Evolutionary conservation across 2,888 invertebrate genomes (phyloP), one percentile per base, ranked within the genome.

Genomic region (Xylophagus ater): DNA sequence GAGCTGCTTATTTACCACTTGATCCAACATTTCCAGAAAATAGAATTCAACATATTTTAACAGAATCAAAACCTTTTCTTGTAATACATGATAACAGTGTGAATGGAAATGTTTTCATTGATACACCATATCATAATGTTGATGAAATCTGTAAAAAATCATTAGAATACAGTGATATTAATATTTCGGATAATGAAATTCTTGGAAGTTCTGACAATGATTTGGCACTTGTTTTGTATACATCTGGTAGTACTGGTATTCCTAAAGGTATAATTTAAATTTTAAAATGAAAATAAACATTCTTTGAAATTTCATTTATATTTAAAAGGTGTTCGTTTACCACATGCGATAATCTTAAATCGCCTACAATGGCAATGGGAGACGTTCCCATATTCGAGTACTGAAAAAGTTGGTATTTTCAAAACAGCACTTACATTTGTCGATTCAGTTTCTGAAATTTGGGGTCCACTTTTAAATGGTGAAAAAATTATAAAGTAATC

Each of bases 401-500:
- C 72, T 0, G 85, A 87, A 54, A 69, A 70, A 7, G 71, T 72
- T 4, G 83, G 87, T 51, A 79, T 87, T 1, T 90, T 90, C 67
- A 92, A 92, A 65, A 92, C 92, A 0, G 85, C 90, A 0, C 65
- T 90, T 13, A 90, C 90, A 0, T 93, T 92, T 57, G 89, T 92
- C 4, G 92, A 92, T 59, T 85, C 89, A 0, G 78, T 88, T 7
- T 74, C 81, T 2, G 92, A 92, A 68, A 77, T 92, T 39, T 89
- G 89, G 82, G 84, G 84, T 0, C 83, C 89, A 0, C 58, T 92
- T 30, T 66, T 90, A 12, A 78, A 78, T 46, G 82, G 79, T 8
- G n/a, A n/a, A n/a, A n/a, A n/a, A n/a, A n/a, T n/a, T n/a, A n/a
- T n/a, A n/a, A 59, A 67, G 35, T 47, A 18, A 4, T 13, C 19